Conservation (phyloP, 2,888 invertebrate species). For the Liodrosophila aerea region DNA sequence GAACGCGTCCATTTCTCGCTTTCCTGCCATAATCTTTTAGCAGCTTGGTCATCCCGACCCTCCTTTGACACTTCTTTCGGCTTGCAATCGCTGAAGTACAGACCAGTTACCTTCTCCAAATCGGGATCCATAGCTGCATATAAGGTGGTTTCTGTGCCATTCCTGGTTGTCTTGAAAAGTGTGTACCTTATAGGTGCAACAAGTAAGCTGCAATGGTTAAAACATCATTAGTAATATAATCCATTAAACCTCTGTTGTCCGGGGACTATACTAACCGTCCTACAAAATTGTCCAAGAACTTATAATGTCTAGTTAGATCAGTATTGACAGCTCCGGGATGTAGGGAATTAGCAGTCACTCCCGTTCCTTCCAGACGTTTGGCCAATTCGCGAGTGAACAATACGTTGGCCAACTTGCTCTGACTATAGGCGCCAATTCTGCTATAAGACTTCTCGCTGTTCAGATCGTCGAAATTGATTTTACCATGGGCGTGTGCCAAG, state of each 20-base stretch:
- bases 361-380: constrained; percentile 85
- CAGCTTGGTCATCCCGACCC: neutral
- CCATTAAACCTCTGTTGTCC: too few relatives aligned
- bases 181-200: too few relatives aligned
- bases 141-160: constrained; percentile 1
- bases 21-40: neutral
- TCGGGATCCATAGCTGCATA: neutral
- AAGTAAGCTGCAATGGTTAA: too few relatives aligned
- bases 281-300: too few relatives aligned
- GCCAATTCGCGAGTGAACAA: constrained; percentile 88
- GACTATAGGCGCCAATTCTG: constrained; percentile 85
- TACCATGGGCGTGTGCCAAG: constrained; percentile 83
- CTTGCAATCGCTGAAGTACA: constrained; percentile 6
- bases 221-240: too few relatives aligned
- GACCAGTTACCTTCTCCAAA: neutral
- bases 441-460: constrained; percentile 87
- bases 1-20: constrained; percentile 1
- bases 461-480: constrained; percentile 85
- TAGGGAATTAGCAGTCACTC: constrained; percentile 90
- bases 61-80: neutral
- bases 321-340: constrained; percentile 94
- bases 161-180: neutral
- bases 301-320: too few relatives aligned
- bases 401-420: constrained; percentile 91
- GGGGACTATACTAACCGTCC: too few relatives aligned